Evolutionary conservation across 2,113 vertebrate genomes (phyloP).

Genomic region (Gorsachius goisagi): DNA sequence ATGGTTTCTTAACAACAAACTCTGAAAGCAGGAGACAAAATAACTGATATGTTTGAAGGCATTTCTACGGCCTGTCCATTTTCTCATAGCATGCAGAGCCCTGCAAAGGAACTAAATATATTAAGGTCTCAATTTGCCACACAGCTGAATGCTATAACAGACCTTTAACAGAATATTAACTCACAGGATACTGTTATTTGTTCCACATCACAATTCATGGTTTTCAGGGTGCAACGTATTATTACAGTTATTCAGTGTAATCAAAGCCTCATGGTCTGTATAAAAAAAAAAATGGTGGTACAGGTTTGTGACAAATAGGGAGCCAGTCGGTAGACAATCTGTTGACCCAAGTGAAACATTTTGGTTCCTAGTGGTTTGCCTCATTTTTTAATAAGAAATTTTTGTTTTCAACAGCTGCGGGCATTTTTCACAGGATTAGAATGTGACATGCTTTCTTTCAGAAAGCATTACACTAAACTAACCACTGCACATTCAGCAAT

Average conservation of each 20-base stretch:
- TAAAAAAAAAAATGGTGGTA: too few species aligned
- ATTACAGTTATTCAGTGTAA: rapidly evolving
- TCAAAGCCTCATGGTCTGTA: rapidly evolving
- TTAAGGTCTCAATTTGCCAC: not conserved
- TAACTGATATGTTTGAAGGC: rapidly evolving
- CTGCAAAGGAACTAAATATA: not conserved
- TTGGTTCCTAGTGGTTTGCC: not conserved
- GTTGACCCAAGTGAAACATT: not conserved
- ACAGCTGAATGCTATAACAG: not conserved
- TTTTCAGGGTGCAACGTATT: not conserved
- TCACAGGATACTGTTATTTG: not conserved
- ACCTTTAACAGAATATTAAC: not conserved
- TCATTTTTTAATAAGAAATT: not conserved
- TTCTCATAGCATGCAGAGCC: not conserved
- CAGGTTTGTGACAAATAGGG: too few species aligned
- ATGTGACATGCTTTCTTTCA: not conserved
- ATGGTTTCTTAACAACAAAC: rapidly evolving
- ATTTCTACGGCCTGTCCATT: not conserved
- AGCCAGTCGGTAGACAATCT: not conserved
- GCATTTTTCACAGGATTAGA: not conserved
- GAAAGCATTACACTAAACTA: not conserved
- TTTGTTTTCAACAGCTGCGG: not conserved
- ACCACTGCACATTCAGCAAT: not conserved
- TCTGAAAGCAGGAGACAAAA: not conserved
- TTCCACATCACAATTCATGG: not conserved